Evolutionary conservation across 2,888 invertebrate genomes (phyloP).

Genomic region (Bombylius major): DNA sequence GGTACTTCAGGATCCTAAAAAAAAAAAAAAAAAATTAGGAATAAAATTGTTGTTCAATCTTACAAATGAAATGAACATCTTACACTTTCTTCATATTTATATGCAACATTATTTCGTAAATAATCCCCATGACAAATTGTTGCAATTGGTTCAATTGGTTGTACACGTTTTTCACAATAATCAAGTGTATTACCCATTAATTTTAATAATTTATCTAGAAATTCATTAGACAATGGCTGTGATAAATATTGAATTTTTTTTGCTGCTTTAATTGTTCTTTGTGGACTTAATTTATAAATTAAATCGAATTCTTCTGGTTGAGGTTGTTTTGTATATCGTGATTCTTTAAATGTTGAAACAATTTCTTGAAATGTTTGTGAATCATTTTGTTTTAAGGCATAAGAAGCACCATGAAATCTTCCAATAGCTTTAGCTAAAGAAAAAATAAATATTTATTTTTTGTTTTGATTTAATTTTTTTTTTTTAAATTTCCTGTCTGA

Average conservation of each 20-base stretch:
- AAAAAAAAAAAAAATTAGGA: background rate
- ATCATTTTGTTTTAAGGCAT: constrained; percentile 24
- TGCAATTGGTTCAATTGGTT: constrained; percentile 27
- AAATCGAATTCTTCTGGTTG: constrained; percentile 15
- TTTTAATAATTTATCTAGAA: constrained; percentile 18
- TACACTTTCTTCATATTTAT: constrained; percentile 20
- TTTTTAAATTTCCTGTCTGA: too few species aligned
- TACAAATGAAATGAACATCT: background rate
- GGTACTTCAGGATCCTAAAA: constrained; percentile 19
- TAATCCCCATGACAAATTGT: constrained; percentile 34
- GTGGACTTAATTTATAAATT: constrained; percentile 7
- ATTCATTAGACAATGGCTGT: constrained; percentile 17
- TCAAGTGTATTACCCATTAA: constrained; percentile 13
- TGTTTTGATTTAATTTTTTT: too few species aligned
- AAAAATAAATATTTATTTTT: background rate
- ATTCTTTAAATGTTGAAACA: constrained; percentile 20
- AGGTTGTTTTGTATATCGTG: constrained; percentile 20
- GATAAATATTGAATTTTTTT: constrained; percentile 8
- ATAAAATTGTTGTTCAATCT: background rate
- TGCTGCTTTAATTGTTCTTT: constrained; percentile 17
- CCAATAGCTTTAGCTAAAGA: constrained; percentile 24
- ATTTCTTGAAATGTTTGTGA: constrained; percentile 20
- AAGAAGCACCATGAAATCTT: constrained; percentile 29
- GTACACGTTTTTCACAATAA: constrained; percentile 23
- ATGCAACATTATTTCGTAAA: constrained; percentile 34